Percentiles rank a stretch among this genome's conserved stretches.
phyloP scores from a whole-genome alignment of 2,888 invertebrate species.

The Ophioninae sp. region DNA sequence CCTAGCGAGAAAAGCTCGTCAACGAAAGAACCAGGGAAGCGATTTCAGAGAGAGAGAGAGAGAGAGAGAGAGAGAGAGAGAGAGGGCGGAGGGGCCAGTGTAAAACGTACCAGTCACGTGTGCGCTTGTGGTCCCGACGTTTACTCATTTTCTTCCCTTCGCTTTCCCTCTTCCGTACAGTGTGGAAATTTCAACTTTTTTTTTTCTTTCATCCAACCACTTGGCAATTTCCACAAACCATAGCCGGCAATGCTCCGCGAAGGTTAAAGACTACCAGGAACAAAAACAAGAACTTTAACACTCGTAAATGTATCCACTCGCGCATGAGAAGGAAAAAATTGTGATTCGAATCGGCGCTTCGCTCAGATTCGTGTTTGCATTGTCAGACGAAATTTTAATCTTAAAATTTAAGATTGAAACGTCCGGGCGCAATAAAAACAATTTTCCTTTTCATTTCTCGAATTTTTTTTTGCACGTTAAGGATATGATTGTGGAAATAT shows the following conservation, averaged over 20 bases:
- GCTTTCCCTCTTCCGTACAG: conserved; percentile 17
- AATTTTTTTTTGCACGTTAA: too few relatives aligned
- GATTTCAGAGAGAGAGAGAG: conserved; percentile 10
- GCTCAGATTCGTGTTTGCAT: too few relatives aligned
- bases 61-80: conserved; percentile 1
- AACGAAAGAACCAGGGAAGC: conserved; percentile 16
- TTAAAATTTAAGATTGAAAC: too few relatives aligned
- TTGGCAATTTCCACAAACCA: conserved; percentile 47
- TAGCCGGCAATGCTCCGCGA: conserved; percentile 9
- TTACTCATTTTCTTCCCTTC: conserved; percentile 40
- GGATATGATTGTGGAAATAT: too few relatives aligned
- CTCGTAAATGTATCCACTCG: conserved; percentile 16
- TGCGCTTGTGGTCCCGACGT: conserved; percentile 53
- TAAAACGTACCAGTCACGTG: conserved; percentile 14
- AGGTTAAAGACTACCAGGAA: conserved; percentile 24
- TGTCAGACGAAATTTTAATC: too few relatives aligned
- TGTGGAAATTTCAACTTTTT: conserved; percentile 21
- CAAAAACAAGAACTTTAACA: conserved; percentile 18
- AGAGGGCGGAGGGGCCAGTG: conserved; percentile 16
- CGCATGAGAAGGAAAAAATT: neutral
- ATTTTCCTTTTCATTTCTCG: too few relatives aligned
- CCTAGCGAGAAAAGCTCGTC: conserved; percentile 58
- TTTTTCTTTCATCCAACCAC: conserved; percentile 52
- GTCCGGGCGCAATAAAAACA: too few relatives aligned
- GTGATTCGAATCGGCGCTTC: neutral